These are phyloP conservation scores for Actinemys pallida DNA, from an alignment of 2,113 vertebrate genomes.

Conservation along the genomic window DNA sequence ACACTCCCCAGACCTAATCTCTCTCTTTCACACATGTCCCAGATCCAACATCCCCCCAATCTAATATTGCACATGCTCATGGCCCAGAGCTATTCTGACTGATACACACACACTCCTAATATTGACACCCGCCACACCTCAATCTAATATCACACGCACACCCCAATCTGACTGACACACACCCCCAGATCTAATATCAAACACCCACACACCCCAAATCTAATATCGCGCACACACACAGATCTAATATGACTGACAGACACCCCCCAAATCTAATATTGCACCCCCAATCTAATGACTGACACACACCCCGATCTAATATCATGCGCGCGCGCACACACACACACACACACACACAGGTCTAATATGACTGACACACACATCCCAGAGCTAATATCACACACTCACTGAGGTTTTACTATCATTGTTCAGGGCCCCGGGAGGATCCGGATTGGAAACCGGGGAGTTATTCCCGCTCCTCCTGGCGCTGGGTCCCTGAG, in stretches of 20 bases:
- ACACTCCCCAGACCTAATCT: neutral
- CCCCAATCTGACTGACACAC: too few relatives aligned
- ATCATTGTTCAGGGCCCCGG: neutral
- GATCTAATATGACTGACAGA: too few relatives aligned
- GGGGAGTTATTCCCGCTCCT: neutral
- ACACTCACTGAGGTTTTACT: neutral
- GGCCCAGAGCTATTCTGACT: too few relatives aligned
- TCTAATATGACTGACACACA: neutral
- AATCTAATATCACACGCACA: too few relatives aligned
- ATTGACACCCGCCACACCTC: too few relatives aligned
- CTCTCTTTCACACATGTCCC: neutral
- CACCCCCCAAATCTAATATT: too few relatives aligned
- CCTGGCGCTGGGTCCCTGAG: neutral
- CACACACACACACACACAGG: neutral
- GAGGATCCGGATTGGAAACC: neutral
- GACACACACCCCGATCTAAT: neutral
- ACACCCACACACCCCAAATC: neutral
- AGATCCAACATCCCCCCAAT: too few relatives aligned
- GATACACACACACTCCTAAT: too few relatives aligned
- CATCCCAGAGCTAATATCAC: neutral
- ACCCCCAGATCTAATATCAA: too few relatives aligned
- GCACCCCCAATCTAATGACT: neutral
- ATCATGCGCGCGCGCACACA: neutral
- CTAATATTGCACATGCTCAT: too few relatives aligned
- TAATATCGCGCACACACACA: too few relatives aligned